Percentiles rank a stretch among this genome's conserved stretches.
phyloP scores from a whole-genome alignment of 2,888 invertebrate genomes.

The Neoascia interrupta region DNA sequence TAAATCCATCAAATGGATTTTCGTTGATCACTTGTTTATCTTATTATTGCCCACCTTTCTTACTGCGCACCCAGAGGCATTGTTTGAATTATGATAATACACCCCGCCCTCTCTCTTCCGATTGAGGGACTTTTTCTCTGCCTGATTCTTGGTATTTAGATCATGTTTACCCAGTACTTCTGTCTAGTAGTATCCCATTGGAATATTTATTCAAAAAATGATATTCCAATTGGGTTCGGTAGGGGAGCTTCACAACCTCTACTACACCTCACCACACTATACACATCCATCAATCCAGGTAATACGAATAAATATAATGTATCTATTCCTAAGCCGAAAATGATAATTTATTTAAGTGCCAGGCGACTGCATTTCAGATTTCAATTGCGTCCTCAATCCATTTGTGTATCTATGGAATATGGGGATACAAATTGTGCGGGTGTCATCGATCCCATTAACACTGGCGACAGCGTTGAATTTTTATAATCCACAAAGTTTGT shows the following conservation, averaged over 20 bases:
- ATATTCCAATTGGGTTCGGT: conserved; percentile 42
- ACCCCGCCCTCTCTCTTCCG: too few relatives aligned
- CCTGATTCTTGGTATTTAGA: conserved; percentile 57
- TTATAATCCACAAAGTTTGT: conserved; percentile 18
- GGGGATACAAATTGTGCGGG: conserved; percentile 49
- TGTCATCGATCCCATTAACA: conserved; percentile 57
- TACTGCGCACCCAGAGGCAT: conserved; percentile 33
- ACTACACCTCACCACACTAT: too few relatives aligned
- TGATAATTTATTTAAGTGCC: conserved; percentile 41
- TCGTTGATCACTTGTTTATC: conserved; percentile 62
- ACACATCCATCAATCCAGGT: conserved; percentile 23
- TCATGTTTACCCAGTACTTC: conserved; percentile 57
- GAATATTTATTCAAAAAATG: conserved; percentile 40
- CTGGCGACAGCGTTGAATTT: conserved; percentile 44
- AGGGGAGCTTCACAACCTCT: too few relatives aligned
- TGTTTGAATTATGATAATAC: conserved; percentile 63
- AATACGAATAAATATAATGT: conserved; percentile 23
- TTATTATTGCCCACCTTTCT: conserved; percentile 50
- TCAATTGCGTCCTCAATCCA: conserved; percentile 32
- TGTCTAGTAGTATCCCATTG: conserved; percentile 30
- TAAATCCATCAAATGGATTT: conserved; percentile 56
- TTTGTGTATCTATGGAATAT: conserved; percentile 2
- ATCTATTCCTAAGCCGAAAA: conserved; percentile 7
- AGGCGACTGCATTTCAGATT: conserved; percentile 18
- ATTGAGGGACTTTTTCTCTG: too few relatives aligned